Evolutionary conservation across 2,113 vertebrate species (phyloP), one percentile per base, ranked within the genome.

Genomic region (Myodes glareolus): DNA sequence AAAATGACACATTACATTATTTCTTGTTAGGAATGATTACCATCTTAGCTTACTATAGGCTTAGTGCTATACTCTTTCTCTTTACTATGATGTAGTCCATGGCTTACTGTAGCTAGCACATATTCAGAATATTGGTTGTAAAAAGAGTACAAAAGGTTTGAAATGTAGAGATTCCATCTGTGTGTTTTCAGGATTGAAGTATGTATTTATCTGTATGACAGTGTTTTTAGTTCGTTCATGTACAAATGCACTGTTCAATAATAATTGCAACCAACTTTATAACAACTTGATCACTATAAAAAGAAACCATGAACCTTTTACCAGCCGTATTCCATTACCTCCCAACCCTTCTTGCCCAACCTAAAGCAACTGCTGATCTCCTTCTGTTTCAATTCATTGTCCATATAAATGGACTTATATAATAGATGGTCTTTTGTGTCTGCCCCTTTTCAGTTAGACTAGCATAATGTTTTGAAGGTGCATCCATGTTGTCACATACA

Each of bases 161-260:
- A 93, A 58, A 92, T 87, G 25, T 76, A 87, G 80, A 90, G 39
- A 93, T 16, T 80, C 29, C 12, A 27, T 25, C 55, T 39, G 36
- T 23, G 58, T 85, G 58, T 11, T 97, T 96, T 97, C 33, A 10
- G 16, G 12, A 68, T 84, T 84, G 42, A 78, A 84, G 50, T 77
- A 63, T 95, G 55, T 70, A 17, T 90, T 96, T 23, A 96, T 93
- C 96, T 96, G 88, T 82, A 73, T 93, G 88, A 33, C 31, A 73
- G 7, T 87, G 16, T 93, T 94, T 85, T 86, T 25, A 50, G 39
- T 92, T 86, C 31, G 36, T 36, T 80, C 17, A 67, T 67, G 39
- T 72, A 72, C 17, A 72, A 72, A 21, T n/a, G 27, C 16, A 39
- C 52, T 61, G 7, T 45, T 17, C 4, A 42, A 17, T 63, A 63